Conservation (phyloP, 2,888 invertebrate species). For the Galeruca laticollis region DNA sequence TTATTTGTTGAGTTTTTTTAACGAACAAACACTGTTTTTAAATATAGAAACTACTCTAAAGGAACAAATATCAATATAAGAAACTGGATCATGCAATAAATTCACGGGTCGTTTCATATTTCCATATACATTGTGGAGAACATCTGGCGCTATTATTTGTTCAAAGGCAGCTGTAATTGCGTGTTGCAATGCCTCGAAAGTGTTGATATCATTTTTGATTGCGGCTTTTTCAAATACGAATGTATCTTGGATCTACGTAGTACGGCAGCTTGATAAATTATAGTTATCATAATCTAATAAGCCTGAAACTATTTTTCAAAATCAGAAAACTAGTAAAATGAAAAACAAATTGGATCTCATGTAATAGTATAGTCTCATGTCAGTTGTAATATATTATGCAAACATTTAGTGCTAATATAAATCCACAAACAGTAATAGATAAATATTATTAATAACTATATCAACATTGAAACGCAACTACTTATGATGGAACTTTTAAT, state of each 20-base stretch:
- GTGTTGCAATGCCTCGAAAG: conserved; percentile 40
- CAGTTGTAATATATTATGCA: too few relatives aligned
- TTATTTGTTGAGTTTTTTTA: conserved; percentile 3
- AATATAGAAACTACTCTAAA: conserved; percentile 13
- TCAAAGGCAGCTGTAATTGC: conserved; percentile 43
- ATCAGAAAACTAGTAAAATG: too few relatives aligned
- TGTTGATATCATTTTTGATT: conserved; percentile 43
- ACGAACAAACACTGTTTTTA: neutral
- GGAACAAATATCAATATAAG: conserved; percentile 11
- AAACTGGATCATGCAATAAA: conserved; percentile 37
- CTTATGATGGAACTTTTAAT: too few relatives aligned
- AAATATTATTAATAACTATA: too few relatives aligned
- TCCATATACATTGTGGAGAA: conserved; percentile 41
- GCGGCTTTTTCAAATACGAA: conserved; percentile 34
- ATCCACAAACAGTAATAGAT: too few relatives aligned
- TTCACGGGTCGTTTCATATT: conserved; percentile 40
- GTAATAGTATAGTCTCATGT: too few relatives aligned
- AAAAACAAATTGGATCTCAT: too few relatives aligned
- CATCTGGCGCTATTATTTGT: conserved; percentile 43
- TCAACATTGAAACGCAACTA: too few relatives aligned
- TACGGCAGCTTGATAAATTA: conserved; percentile 9
- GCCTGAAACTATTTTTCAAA: neutral
- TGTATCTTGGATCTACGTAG: conserved; percentile 15
- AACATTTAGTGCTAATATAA: too few relatives aligned
- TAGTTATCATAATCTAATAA: neutral